Percentiles rank a stretch among this genome's conserved stretches.
Evolutionary conservation across 1,140 invertebrate genomes (phyloP).

Genomic region (Antheraea pernyi): DNA sequence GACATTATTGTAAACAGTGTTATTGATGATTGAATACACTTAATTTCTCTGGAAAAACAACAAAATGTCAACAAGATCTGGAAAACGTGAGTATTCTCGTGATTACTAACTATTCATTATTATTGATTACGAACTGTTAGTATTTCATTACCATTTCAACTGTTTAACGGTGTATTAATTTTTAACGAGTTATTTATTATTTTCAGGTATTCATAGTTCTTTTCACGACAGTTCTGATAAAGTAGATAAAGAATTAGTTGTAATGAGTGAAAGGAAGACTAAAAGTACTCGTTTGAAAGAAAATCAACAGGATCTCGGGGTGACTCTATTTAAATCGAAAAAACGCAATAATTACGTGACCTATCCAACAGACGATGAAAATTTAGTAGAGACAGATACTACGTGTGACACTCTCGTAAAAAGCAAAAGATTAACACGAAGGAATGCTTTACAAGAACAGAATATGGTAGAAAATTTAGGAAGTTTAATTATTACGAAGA

Average conservation of each 20-base stretch:
- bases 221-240: conserved; percentile 28
- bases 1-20: conserved; percentile 24
- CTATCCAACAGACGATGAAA: conserved; percentile 49
- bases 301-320: conserved; percentile 23
- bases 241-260: conserved; percentile 18
- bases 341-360: conserved; percentile 52
- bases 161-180: no score
- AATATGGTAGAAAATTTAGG: conserved; percentile 24
- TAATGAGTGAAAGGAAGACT: conserved; percentile 44
- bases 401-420: conserved; percentile 19
- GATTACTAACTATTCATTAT: background rate
- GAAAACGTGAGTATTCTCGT: conserved; percentile 55
- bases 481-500: conserved; percentile 20
- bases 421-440: conserved; percentile 25
- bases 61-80: conserved; percentile 64
- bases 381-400: background rate
- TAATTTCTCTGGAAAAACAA: background rate
- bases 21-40: background rate
- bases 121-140: no score
- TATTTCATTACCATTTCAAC: no score
- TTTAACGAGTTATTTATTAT: background rate
- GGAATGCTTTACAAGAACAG: conserved; percentile 52
- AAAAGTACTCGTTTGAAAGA: conserved; percentile 44
- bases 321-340: conserved; percentile 33
- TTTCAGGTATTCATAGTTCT: conserved; percentile 51